Base-by-base conservation (phyloP, 2,888 invertebrate species). In the Pimpla rufipes region DNA sequence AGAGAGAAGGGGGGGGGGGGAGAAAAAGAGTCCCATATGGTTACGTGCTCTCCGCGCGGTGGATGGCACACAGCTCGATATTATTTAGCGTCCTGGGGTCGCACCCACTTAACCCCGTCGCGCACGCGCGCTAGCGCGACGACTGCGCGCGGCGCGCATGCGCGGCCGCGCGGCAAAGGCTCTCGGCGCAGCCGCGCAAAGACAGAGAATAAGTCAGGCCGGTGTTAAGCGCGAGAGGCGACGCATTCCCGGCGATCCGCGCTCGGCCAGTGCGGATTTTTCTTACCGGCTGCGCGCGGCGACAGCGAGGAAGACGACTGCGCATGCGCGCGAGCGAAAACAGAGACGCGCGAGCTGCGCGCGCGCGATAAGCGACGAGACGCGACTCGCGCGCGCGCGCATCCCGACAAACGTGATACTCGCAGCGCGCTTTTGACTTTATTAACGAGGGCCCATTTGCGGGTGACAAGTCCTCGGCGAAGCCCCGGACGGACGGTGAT, bases 81-180 rank as follows among this genome's bases (percentile, higher is more conserved):
- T 91, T 92, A 92, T 92, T 92, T 91, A 92, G 91, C 91, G 89
- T 91, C 92, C 87, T 89, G 89, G 84, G 92, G 92, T 92, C 92
- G 88, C 90, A 91, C 91, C 91, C 92, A 92, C 92, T 92, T 92
- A 92, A 92, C 92, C 92, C 91, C 88, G 90, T 83, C 79, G 68
- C 67, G 79, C 77, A 67, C 78, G 83, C 82, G 73, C 50, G 42
- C 67, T 73, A 88, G 89, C 88, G 87, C 88, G 87, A 83, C 84
- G 85, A n/a, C 86, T 87, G 85, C 70, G 52, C 85, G 85, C 89
- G 47, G 57, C 74, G 83, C 78, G 62, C 73, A 81, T 78, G 83
- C 79, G 68, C 52, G 62, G 76, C 35, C 67, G 67, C 70, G 29
- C 29, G 29, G 29, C 5, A 29, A 50, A 76, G n/a, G 21, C 57